Percentiles rank a stretch among this genome's conserved stretches.
Conservation (phyloP, 2,888 invertebrate species). For the Notodonta ziczac region DNA sequence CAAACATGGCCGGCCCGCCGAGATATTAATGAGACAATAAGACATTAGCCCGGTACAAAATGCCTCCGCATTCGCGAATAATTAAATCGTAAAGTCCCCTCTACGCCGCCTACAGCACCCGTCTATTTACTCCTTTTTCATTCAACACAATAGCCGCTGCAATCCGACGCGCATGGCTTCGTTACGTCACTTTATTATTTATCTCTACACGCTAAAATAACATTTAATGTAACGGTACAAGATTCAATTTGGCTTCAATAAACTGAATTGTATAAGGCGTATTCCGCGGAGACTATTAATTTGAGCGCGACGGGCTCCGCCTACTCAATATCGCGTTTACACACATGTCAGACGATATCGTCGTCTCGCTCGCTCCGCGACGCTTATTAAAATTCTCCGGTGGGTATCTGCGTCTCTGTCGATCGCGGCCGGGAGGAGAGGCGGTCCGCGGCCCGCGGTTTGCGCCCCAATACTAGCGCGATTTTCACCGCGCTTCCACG, state of each 20-base stretch:
- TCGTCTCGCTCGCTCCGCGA: conserved; percentile 77
- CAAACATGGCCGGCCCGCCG: conserved; percentile 82
- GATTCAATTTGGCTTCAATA: conserved; percentile 35
- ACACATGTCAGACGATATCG: conserved; percentile 78
- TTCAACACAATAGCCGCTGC: conserved; percentile 84
- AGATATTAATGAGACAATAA: conserved; percentile 85
- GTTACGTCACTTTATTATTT: conserved; percentile 62
- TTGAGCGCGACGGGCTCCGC: conserved; percentile 83
- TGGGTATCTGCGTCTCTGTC: conserved; percentile 80
- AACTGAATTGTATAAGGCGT: conserved; percentile 69
- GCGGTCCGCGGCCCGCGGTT: conserved; percentile 64
- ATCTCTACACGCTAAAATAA: conserved; percentile 28
- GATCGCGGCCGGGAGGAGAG: conserved; percentile 60
- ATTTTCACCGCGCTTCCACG: conserved; percentile 81
- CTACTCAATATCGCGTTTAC: conserved; percentile 80
- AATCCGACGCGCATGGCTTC: conserved; percentile 67
- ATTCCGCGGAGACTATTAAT: conserved; percentile 78
- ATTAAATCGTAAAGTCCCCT: conserved; percentile 85
- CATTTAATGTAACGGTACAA: conserved; percentile 39
- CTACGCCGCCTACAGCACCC: conserved; percentile 80
- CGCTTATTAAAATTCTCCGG: conserved; percentile 84
- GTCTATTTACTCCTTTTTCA: conserved; percentile 85
- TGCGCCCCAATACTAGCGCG: conserved; percentile 80
- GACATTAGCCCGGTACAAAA: conserved; percentile 84
- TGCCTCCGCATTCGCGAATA: conserved; percentile 85